Evolutionary conservation across 1,140 invertebrate genomes (phyloP).

Genomic region (Drosophila tropicalis): DNA sequence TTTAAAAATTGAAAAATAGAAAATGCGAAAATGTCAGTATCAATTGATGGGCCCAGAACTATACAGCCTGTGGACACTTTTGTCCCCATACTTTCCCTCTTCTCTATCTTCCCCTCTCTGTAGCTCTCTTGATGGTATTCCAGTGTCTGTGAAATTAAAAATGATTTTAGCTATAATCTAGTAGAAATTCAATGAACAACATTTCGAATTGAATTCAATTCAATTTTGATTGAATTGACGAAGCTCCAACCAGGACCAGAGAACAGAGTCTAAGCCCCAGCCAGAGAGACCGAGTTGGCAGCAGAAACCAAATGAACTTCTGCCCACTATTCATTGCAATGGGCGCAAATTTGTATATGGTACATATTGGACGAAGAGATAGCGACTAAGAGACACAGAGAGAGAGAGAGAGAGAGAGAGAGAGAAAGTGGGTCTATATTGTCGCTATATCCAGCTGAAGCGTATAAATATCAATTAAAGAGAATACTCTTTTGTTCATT

Average conservation of each 20-base stretch:
- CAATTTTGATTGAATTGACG: slow-evolving; percentile 70
- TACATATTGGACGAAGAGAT: neutral
- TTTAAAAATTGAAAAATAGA: too few species aligned
- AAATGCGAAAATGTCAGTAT: too few species aligned
- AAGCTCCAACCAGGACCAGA: slow-evolving; percentile 18
- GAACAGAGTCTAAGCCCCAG: slow-evolving; percentile 19
- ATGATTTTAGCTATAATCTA: slow-evolving; percentile 76
- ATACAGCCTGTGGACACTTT: too few species aligned
- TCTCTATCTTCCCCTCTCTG: too few species aligned
- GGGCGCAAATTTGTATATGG: neutral
- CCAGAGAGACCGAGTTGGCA: neutral
- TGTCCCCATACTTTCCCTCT: too few species aligned
- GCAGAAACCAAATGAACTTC: slow-evolving; percentile 1
- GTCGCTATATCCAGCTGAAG: neutral
- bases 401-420: too few species aligned
- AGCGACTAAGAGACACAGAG: too few species aligned
- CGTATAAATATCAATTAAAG: neutral
- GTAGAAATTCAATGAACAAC: slow-evolving; percentile 70
- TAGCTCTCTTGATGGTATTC: neutral
- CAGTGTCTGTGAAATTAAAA: slow-evolving; percentile 65
- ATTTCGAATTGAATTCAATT: slow-evolving; percentile 75
- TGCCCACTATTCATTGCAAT: slow-evolving; percentile 1
- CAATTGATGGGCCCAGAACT: too few species aligned
- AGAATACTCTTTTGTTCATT: neutral
- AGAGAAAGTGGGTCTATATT: too few species aligned